phyloP scores from a whole-genome alignment of 2,797 vertebrate species.

The Falco concolor region DNA sequence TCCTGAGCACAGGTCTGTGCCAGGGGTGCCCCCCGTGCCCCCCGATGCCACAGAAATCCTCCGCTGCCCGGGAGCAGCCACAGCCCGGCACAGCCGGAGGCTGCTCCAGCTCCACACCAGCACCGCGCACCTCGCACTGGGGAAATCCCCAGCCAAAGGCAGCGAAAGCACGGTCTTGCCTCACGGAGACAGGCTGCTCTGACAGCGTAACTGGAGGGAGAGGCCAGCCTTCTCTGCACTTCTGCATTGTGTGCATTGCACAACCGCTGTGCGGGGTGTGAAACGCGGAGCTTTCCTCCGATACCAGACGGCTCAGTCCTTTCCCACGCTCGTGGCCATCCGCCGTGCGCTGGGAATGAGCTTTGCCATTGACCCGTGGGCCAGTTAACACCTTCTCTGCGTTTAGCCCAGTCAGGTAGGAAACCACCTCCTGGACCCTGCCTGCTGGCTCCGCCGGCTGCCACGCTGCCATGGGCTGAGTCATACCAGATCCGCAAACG shows the following conservation, averaged over 20 bases:
- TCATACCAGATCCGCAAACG: background rate
- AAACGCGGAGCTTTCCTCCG: accelerated
- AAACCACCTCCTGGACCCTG: background rate
- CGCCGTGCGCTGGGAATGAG: accelerated
- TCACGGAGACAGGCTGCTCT: background rate
- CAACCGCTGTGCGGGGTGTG: background rate
- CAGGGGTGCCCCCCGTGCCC: background rate
- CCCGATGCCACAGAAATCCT: accelerated
- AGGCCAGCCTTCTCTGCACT: background rate
- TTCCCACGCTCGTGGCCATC: accelerated
- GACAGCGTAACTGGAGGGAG: background rate
- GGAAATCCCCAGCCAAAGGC: background rate
- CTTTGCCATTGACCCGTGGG: background rate
- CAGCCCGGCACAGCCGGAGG: background rate
- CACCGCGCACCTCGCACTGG: accelerated
- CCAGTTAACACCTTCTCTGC: background rate
- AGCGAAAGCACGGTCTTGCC: background rate
- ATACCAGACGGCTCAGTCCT: accelerated
- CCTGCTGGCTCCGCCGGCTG: background rate
- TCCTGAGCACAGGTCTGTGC: accelerated
- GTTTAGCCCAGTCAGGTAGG: background rate
- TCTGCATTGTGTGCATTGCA: accelerated
- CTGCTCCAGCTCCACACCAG: background rate
- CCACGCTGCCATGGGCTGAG: background rate
- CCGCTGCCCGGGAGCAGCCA: background rate